Conservation (phyloP, 2,888 invertebrate species). For the Pollenia labialis region DNA sequence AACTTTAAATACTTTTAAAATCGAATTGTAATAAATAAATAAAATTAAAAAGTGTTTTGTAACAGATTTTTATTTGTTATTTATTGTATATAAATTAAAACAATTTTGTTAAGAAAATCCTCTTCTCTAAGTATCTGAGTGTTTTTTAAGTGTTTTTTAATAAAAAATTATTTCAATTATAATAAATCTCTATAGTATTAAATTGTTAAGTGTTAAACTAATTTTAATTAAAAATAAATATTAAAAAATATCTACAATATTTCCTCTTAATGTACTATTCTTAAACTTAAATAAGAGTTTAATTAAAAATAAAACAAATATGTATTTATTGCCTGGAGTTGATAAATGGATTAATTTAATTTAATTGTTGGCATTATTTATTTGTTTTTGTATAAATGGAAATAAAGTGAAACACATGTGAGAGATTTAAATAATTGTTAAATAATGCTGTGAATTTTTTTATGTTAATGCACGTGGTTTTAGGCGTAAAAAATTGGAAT, state of each 20-base stretch:
- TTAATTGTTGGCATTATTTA: neutral
- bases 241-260: neutral
- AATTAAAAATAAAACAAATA: conserved; percentile 12
- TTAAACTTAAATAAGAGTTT: neutral
- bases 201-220: conserved; percentile 43
- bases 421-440: conserved; percentile 30
- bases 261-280: neutral
- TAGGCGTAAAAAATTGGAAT: neutral
- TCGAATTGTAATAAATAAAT: conserved; percentile 3
- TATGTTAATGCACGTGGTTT: neutral
- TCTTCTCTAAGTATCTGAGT: neutral
- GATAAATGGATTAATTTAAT: conserved; percentile 18
- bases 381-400: neutral
- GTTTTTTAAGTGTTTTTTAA: conserved; percentile 22
- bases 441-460: conserved; percentile 16
- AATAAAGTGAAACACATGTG: conserved; percentile 23
- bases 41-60: too few relatives aligned
- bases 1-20: conserved; percentile 16
- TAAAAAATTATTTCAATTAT: neutral
- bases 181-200: conserved; percentile 2
- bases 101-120: neutral
- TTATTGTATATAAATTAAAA: conserved; percentile 9
- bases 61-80: too few relatives aligned
- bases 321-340: neutral
- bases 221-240: neutral